Evolutionary conservation across 2,113 vertebrate genomes (phyloP).

Genomic region (Sus scrofa): T2T-Sscrofa CM000826.6:35772001-35772500

Average conservation of each 20-base stretch:
- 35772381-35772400: not conserved
- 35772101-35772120: no score
- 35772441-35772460: not conserved
- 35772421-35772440: not conserved
- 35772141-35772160: no score
- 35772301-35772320: not conserved
- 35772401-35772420: not conserved
- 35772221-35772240: no score
- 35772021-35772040: not conserved
- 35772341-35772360: not conserved
- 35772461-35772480: not conserved
- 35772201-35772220: no score
- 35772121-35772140: no score
- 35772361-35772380: not conserved
- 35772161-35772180: no score
- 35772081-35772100: no score
- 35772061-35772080: not conserved
- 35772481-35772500: not conserved
- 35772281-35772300: not conserved
- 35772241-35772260: no score
- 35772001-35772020: accelerated
- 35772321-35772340: not conserved
- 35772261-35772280: not conserved
- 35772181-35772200: no score
- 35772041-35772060: accelerated